Evolutionary conservation across 2,888 invertebrate genomes (phyloP).

Genomic region (Charanyca ferruginea): DNA sequence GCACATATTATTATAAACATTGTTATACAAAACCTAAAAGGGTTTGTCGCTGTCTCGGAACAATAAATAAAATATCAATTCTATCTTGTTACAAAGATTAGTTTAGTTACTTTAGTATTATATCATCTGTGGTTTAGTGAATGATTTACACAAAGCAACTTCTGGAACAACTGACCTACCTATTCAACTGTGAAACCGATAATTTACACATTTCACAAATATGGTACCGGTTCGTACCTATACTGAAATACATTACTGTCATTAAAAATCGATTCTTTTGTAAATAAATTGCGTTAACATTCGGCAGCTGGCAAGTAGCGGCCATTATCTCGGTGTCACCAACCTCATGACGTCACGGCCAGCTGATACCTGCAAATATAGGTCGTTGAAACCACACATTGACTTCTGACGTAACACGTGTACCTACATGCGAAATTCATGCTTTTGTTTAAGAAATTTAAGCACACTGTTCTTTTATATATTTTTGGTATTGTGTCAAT

Average conservation of each 20-base stretch:
- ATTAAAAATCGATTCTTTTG: conserved; percentile 8
- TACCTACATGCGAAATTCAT: conserved; percentile 37
- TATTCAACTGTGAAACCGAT: too few species aligned
- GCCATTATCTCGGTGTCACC: conserved; percentile 73
- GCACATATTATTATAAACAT: too few species aligned
- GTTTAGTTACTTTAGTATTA: too few species aligned
- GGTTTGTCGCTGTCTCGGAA: too few species aligned
- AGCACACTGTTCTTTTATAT: conserved; percentile 4
- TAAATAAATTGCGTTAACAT: conserved; percentile 43
- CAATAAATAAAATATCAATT: too few species aligned
- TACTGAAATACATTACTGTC: background rate
- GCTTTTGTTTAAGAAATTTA: conserved; percentile 30
- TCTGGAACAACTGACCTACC: too few species aligned
- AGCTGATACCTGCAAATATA: conserved; percentile 78
- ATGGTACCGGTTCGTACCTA: too few species aligned
- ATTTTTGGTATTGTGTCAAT: conserved; percentile 13
- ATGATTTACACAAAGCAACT: too few species aligned
- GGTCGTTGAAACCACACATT: conserved; percentile 64
- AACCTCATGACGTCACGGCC: conserved; percentile 81
- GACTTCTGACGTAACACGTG: conserved; percentile 57
- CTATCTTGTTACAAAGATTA: too few species aligned
- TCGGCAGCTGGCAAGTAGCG: conserved; percentile 43
- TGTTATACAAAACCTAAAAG: too few species aligned
- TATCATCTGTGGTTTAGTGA: too few species aligned
- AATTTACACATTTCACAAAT: too few species aligned